A percentile compares a stretch with the other conserved stretches of the same genome.
These are phyloP conservation scores for Hemiprocne comata DNA, from an alignment of 2,113 vertebrate species.

Conservation along the genomic window DNA sequence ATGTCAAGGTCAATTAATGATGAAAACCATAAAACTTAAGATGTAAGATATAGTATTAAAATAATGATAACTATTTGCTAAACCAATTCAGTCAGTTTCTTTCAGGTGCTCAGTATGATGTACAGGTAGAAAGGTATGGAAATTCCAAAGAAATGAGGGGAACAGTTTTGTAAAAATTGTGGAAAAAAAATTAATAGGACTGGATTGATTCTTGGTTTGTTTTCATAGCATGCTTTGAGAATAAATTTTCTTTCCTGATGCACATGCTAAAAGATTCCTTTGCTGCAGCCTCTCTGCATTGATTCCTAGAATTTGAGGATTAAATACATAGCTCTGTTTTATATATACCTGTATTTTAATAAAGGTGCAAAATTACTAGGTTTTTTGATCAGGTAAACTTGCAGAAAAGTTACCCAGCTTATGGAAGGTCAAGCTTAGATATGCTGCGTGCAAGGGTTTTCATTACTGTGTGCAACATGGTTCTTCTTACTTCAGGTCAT, in stretches of 20 bases:
- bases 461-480: background rate
- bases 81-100: background rate
- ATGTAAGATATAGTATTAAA: background rate
- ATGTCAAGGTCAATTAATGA: background rate
- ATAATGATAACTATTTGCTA: background rate
- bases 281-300: background rate
- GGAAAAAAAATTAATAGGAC: background rate
- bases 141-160: accelerated
- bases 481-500: background rate
- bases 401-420: background rate
- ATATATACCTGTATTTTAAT: background rate
- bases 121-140: background rate
- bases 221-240: background rate
- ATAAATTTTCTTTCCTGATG: background rate
- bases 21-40: background rate
- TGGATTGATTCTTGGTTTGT: background rate
- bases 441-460: background rate
- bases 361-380: background rate
- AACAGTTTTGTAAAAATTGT: background rate
- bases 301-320: background rate
- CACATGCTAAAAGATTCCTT: background rate
- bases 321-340: background rate
- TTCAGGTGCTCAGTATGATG: background rate
- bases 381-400: background rate
- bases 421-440: background rate